phyloP scores from a whole-genome alignment of 2,113 vertebrate species.

The Kryptolebias marmoratus region DNA sequence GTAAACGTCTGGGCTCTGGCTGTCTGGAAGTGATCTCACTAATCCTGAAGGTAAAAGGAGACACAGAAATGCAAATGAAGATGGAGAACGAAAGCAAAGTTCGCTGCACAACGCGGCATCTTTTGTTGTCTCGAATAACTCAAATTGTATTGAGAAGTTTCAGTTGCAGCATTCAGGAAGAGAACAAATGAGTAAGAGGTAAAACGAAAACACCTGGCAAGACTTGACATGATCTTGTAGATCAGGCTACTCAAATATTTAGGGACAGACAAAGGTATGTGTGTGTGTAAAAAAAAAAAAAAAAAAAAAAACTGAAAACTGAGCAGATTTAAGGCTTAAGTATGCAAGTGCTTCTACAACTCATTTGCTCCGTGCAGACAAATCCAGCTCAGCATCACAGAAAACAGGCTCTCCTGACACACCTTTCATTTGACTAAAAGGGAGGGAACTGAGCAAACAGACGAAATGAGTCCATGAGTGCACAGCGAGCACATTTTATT shows the following conservation, averaged over 20 bases:
- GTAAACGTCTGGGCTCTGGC: conserved; percentile 48
- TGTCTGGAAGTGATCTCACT: conserved; percentile 63
- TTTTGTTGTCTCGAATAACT: not conserved
- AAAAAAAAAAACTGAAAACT: conserved; percentile 3
- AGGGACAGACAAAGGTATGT: not conserved
- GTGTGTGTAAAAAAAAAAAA: conserved; percentile 2
- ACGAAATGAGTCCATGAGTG: conserved; percentile 21
- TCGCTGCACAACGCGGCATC: too few species aligned
- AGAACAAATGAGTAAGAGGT: not conserved
- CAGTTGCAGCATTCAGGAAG: conserved; percentile 5
- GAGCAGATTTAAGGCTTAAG: conserved; percentile 12
- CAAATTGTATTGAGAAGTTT: not conserved
- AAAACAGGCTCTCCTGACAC: conserved; percentile 47
- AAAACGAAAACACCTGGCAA: conserved; percentile 22
- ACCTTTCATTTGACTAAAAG: conserved; percentile 65
- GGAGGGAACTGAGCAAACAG: conserved; percentile 65
- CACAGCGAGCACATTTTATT: conserved; percentile 25
- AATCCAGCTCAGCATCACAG: conserved; percentile 39
- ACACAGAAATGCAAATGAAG: not conserved
- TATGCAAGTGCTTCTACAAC: conserved; percentile 8
- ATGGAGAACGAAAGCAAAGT: too few species aligned
- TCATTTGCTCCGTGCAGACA: conserved; percentile 47
- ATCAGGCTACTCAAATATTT: conserved; percentile 2
- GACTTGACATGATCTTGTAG: conserved; percentile 34
- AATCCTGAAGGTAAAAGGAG: conserved; percentile 53